Base-by-base conservation (phyloP, 2,113 vertebrate species). In the Natator depressus region DNA sequence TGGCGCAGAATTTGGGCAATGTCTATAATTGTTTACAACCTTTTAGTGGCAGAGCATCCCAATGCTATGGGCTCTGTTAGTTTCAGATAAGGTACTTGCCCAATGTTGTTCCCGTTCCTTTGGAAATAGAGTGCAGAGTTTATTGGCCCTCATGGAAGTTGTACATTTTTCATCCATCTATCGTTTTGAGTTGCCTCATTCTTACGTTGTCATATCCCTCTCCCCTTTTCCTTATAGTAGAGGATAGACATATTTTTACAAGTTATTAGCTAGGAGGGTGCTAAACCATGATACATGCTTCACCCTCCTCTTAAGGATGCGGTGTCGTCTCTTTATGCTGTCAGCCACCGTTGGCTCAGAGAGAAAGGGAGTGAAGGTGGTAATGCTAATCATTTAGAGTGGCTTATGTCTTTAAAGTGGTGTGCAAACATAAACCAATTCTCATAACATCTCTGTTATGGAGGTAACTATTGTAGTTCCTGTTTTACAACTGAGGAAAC, bases 381-480 rank as follows among this genome's bases (percentile, higher is more conserved):
- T 4, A 54, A 22, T n/a, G 86, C 31, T 81, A 38, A 24, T 81
- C 31, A 14, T 81, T 51, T 54, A 83, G 27, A 29, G 24, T 29
- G 13, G 53, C n/a, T 82, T 29, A 14, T 42, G 38, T 42, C 53
- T 17, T 17, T 10, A 10, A 47, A 31, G 38, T 22, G 27, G 3
- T 1, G 3, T 3, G 13, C 3, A 10, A 80, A 55, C 1, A 59
- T 0, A 1, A 1, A 1, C 47, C 10, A 1, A 54, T 42, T 19
- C 24, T 27, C 2, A 8, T n/a, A 25, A 78, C 16, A 7, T 4
- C 49, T 3, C 46, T 19, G 19, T 14, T 4, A 79, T 78, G 54
- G 46, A 6, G 57, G 82, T 91, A 57, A 1, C 0, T 1, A 0
- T 5, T 5, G 0, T 69, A 24, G 1, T 85, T 57, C 50, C 82